Percentiles rank a stretch among this genome's conserved stretches.
Evolutionary conservation across 2,113 vertebrate genomes (phyloP).

Genomic region (Cyanoliseus patagonus): DNA sequence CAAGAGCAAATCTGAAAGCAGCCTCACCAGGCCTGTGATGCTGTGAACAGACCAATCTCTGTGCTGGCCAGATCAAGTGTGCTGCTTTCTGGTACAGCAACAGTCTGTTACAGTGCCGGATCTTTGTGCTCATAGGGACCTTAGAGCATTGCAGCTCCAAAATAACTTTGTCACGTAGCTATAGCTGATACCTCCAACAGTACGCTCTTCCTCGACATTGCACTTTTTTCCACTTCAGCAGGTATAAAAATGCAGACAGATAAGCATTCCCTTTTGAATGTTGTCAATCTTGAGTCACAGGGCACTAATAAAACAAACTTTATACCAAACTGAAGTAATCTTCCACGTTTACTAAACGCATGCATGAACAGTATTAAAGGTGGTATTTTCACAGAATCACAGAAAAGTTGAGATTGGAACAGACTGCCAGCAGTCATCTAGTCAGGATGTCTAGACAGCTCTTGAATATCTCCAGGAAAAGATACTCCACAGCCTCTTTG

Average conservation of each 20-base stretch:
- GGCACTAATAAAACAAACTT: background rate
- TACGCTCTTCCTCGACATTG: background rate
- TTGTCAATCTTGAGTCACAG: background rate
- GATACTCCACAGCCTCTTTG: background rate
- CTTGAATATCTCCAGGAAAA: background rate
- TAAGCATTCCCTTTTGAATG: background rate
- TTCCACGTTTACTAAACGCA: background rate
- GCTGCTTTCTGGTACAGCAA: background rate
- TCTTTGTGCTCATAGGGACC: background rate
- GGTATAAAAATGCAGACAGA: background rate
- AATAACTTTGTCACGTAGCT: background rate
- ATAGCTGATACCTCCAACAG: background rate
- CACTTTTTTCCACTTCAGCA: background rate
- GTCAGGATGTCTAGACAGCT: background rate
- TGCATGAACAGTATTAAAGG: background rate
- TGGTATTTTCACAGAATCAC: background rate
- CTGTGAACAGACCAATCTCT: accelerated
- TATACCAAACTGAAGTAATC: background rate
- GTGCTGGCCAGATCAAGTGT: accelerated
- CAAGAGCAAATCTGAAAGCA: background rate
- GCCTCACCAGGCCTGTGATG: background rate
- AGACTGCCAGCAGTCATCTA: background rate
- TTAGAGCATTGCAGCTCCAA: background rate
- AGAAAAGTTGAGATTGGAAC: background rate
- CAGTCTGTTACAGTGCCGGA: background rate